Conservation (phyloP, 1,140 invertebrate species). For the Leptoteleia sp. region DNA sequence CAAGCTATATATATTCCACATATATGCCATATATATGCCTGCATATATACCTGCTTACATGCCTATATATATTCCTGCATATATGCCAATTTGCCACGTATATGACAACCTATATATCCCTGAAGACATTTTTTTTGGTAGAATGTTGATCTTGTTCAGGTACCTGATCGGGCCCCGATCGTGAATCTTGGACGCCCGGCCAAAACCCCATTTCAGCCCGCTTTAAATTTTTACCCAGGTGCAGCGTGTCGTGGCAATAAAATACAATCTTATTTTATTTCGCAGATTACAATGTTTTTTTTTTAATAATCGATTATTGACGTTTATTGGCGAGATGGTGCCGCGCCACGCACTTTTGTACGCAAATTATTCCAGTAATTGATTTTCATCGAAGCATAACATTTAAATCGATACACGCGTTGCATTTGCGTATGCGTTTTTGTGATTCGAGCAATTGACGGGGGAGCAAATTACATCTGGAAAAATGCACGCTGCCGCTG, state of each 20-base stretch:
- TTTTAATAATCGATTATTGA: conserved; percentile 45
- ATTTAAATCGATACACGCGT: conserved; percentile 21
- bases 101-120: too few species aligned
- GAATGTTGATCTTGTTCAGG: too few species aligned
- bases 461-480: conserved; percentile 20
- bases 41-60: too few species aligned
- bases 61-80: too few species aligned
- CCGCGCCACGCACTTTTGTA: conserved; percentile 26
- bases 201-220: too few species aligned
- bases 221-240: too few species aligned
- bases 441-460: conserved; percentile 20
- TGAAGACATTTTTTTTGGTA: too few species aligned
- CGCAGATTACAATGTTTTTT: conserved; percentile 8
- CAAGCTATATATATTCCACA: too few species aligned
- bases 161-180: too few species aligned
- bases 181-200: too few species aligned
- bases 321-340: conserved; percentile 1
- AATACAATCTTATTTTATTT: conserved; percentile 39
- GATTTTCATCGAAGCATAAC: conserved; percentile 21
- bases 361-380: conserved; percentile 38
- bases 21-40: too few species aligned
- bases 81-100: too few species aligned
- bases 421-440: conserved; percentile 4
- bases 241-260: conserved; percentile 17
- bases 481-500: conserved; percentile 8